Evolutionary conservation across 2,888 invertebrate species (phyloP), one percentile per base, ranked within the genome.

Genomic region (Monochamus alternatus): DNA sequence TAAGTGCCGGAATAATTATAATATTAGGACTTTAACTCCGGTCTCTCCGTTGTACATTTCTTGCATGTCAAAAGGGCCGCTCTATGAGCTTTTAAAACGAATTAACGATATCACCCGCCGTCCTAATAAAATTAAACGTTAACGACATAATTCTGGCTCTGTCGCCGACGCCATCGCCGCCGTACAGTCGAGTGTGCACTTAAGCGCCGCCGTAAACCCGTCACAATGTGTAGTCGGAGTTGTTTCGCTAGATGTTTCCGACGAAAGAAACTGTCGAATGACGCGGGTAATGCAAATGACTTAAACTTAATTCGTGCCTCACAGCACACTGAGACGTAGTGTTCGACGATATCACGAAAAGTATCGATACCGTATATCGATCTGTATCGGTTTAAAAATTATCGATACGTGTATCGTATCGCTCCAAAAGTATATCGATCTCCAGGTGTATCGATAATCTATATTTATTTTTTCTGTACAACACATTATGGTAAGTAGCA

Each of bases 1-100:
- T 86, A 86, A 87, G 84, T 83, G 83, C 84, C 84, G 86, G 86
- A 86, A 87, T 87, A 87, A 87, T 87, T 87, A 86, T 86, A 84
- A 87, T 85, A 87, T 87, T 86, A 84, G 83, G 81, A 82, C 81
- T 81, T 81, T 83, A 80, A 83, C 81, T 81, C 78, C 81, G 78
- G 82, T 14, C 22, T 83, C 84, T 83, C 81, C 82, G 79, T 82
- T 81, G 77, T 82, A 84, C 84, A 84, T 81, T 85, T 80, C 82
- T 82, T 81, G 84, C 82, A 84, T 85, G 83, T 83, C 83, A 81
- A 84, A 84, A 82, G 81, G 81, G 80, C 76, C 63, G 74, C 70
- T 68, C 44, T 75, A 79, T 75, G 79, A 76, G 75, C 78, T 80
- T 65, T 62, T 82, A 80, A 80, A 82, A 82, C 75, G 81, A 82